Percentiles rank a stretch among this genome's conserved stretches.
Evolutionary conservation across 92 coral and sea anemone genomes (phyloP).

Genomic region (Ricordea florida): DNA sequence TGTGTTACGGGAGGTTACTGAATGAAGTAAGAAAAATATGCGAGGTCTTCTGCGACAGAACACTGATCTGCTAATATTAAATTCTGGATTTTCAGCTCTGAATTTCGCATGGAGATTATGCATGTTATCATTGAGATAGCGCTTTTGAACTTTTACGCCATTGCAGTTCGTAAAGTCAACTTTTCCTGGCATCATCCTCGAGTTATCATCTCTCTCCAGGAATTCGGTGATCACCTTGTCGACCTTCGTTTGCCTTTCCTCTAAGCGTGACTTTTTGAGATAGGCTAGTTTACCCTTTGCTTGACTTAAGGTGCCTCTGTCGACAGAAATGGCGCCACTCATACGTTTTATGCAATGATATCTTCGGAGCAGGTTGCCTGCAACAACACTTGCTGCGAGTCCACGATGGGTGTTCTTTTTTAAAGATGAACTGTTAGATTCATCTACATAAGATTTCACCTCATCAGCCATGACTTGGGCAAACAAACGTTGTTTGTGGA

Average conservation of each 20-base stretch:
- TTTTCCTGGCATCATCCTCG: slow-evolving; percentile 59
- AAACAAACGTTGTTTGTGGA: too few species aligned
- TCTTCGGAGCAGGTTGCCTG: too few species aligned
- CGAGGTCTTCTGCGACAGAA: slow-evolving; percentile 29
- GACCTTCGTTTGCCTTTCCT: background rate
- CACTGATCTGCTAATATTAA: slow-evolving; percentile 38
- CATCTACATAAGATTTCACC: too few species aligned
- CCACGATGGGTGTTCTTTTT: too few species aligned
- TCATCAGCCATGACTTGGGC: too few species aligned
- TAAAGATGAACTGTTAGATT: too few species aligned
- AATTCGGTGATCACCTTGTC: background rate
- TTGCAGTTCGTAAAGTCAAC: slow-evolving; percentile 38
- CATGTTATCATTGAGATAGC: slow-evolving; percentile 25
- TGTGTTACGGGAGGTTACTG: slow-evolving; percentile 40
- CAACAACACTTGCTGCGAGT: too few species aligned
- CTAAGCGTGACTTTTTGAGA: background rate
- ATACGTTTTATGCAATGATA: too few species aligned
- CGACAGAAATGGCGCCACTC: too few species aligned
- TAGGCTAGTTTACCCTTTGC: background rate
- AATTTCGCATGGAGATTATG: slow-evolving; percentile 36
- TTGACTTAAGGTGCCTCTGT: too few species aligned
- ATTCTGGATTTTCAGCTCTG: slow-evolving; percentile 40
- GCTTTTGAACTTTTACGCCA: slow-evolving; percentile 44
- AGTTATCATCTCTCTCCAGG: slow-evolving; percentile 55
- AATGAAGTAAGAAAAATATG: slow-evolving; percentile 24